These are phyloP conservation scores for Amphibalanus amphitrite DNA, from an alignment of 1,140 invertebrate species.

Conservation along the genomic window DNA sequence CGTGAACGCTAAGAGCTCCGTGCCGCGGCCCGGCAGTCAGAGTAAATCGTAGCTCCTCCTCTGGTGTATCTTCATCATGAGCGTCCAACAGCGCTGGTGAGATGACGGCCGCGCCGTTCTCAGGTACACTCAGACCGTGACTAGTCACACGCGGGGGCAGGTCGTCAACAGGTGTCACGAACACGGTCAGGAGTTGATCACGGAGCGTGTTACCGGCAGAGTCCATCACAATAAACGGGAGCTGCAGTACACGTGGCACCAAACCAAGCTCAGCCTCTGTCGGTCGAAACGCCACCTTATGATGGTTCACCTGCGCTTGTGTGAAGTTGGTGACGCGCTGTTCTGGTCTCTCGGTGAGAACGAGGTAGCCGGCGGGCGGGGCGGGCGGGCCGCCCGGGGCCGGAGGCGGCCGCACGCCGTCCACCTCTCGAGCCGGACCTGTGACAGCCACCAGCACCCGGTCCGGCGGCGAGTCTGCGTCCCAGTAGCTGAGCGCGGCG, in stretches of 20 bases:
- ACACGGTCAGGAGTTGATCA: constrained; percentile 25
- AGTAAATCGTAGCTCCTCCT: constrained; percentile 22
- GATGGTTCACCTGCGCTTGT: constrained; percentile 28
- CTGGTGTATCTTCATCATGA: constrained; percentile 24
- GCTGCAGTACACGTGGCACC: constrained; percentile 24
- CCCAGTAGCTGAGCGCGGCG: constrained; percentile 24
- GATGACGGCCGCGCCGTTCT: constrained; percentile 24
- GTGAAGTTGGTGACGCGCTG: constrained; percentile 22
- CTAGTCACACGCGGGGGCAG: constrained; percentile 26
- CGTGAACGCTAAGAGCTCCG: constrained; percentile 25
- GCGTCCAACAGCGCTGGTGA: constrained; percentile 24
- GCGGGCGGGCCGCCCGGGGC: not conserved
- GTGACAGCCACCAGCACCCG: not conserved
- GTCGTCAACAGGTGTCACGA: constrained; percentile 27
- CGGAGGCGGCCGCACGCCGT: constrained; percentile 19
- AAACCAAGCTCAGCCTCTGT: constrained; percentile 26
- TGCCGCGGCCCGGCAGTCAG: constrained; percentile 24
- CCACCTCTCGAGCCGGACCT: constrained; percentile 18
- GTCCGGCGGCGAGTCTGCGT: constrained; percentile 21
- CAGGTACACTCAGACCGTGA: constrained; percentile 21
- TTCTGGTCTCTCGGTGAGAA: constrained; percentile 23
- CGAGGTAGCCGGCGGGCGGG: constrained; percentile 22
- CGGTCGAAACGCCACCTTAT: constrained; percentile 28
- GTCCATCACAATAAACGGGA: constrained; percentile 27
- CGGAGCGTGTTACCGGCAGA: constrained; percentile 23